Evolutionary conservation across 2,113 vertebrate genomes (phyloP), one percentile per base, ranked within the genome.

Genomic region (Vimba vimba): DNA sequence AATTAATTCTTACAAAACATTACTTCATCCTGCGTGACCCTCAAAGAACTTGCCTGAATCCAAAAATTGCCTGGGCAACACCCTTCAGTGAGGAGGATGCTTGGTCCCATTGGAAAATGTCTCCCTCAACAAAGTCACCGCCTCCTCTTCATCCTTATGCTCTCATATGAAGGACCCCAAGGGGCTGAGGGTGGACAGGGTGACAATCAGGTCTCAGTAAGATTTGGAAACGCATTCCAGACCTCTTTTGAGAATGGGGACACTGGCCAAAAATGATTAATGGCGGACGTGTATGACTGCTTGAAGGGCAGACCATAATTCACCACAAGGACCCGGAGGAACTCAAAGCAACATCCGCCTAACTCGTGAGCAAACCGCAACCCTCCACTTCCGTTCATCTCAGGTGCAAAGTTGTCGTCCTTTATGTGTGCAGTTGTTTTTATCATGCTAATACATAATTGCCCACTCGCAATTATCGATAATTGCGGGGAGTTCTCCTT

Each of bases 381-480:
- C 43, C 6, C 59, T 74, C 33, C 55, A 30, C 77, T 78, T 74
- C 50, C 57, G 43, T 55, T 50, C 23, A 80, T 78, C 77, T 71
- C 85, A 88, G 75, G 79, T 82, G 87, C 80, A 78, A 88, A 88
- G 77, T 60, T 86, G 82, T 79, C 47, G 83, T 71, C 82, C n/a
- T 85, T 89, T 73, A 83, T 80, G 74, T 69, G 66, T 60, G 84
- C 75, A 52, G 69, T 47, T 69, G 80, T 82, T 87, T 83, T 88
- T 90, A 87, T 90, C 84, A 88, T 89, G 84, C 50, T 89, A 90
- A 88, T 90, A 55, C 80, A 75, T 86, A 87, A 89, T 87, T 85
- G 87, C 79, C 45, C 68, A 84, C 81, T 78, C 59, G 82, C 79
- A 89, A 86, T 87, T 88, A 88, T 52, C 74, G 82, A 57, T 86